Conservation (phyloP, 1,140 invertebrate species). For the Melitaea cinxia region DNA sequence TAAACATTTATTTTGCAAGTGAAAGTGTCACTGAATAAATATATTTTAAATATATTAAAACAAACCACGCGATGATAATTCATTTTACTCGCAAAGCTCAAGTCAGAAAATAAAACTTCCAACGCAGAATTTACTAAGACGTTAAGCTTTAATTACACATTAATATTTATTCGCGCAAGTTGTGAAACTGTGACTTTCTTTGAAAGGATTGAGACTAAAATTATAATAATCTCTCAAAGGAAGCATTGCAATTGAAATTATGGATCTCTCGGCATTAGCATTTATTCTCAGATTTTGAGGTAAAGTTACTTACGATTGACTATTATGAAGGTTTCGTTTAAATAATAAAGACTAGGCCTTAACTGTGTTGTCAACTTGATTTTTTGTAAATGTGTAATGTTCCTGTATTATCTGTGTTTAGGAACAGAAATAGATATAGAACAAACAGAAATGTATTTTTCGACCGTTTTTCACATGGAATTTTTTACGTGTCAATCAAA, state of each 20-base stretch:
- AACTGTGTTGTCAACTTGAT: not conserved
- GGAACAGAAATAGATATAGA: too few relatives aligned
- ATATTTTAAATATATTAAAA: not conserved
- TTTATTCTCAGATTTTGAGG: constrained; percentile 72
- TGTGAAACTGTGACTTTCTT: constrained; percentile 55
- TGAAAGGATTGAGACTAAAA: constrained; percentile 66
- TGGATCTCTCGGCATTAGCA: constrained; percentile 68
- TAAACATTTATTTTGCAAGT: not conserved
- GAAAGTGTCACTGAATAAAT: not conserved
- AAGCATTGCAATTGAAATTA: constrained; percentile 66
- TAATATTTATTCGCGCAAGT: constrained; percentile 66
- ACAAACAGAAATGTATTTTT: too few relatives aligned
- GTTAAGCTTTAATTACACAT: constrained; percentile 42
- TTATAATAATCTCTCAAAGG: constrained; percentile 75
- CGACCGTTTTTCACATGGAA: too few relatives aligned
- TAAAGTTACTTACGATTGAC: constrained; percentile 62
- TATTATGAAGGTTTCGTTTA: constrained; percentile 56
- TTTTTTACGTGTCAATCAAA: too few relatives aligned
- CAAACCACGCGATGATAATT: not conserved
- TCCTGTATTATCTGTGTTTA: too few relatives aligned
- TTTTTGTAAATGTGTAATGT: not conserved
- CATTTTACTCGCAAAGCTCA: not conserved
- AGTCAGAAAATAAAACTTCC: constrained; percentile 14
- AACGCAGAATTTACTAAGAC: constrained; percentile 16
- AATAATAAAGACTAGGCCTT: not conserved